These are phyloP conservation scores for Icerya purchasi DNA, from an alignment of 2,888 invertebrate species.

Conservation along the genomic window DNA sequence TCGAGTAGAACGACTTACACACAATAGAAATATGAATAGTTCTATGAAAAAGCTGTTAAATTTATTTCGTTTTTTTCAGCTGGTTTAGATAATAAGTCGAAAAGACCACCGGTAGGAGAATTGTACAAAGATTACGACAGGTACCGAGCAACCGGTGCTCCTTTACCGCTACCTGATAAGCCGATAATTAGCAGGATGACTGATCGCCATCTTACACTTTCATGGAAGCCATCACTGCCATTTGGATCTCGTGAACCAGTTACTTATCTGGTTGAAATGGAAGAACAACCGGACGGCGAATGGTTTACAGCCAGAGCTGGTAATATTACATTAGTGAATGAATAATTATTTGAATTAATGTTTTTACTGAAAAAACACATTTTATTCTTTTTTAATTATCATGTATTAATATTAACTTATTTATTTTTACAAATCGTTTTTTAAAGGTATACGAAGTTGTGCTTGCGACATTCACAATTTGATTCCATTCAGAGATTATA, in stretches of 20 bases:
- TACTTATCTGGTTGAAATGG: slow-evolving; percentile 83
- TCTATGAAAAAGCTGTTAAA: no score
- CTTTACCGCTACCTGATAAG: slow-evolving; percentile 66
- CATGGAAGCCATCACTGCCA: slow-evolving; percentile 85
- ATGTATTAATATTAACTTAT: slow-evolving; percentile 3
- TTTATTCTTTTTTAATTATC: slow-evolving; percentile 1
- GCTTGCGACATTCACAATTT: slow-evolving; percentile 74
- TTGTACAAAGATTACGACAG: slow-evolving; percentile 68
- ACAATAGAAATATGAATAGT: background rate
- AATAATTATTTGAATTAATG: no score
- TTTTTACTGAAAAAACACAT: background rate
- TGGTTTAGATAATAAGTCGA: slow-evolving; percentile 35
- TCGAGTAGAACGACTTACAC: background rate
- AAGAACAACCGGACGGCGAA: slow-evolving; percentile 72
- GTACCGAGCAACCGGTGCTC: slow-evolving; percentile 59
- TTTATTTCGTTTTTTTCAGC: slow-evolving; percentile 9
- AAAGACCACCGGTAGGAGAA: slow-evolving; percentile 30
- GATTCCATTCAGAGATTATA: slow-evolving; percentile 83
- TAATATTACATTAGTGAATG: no score
- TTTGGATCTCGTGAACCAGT: slow-evolving; percentile 70
- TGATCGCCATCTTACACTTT: slow-evolving; percentile 64
- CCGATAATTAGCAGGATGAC: slow-evolving; percentile 87
- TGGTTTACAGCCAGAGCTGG: slow-evolving; percentile 77
- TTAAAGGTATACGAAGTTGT: slow-evolving; percentile 48
- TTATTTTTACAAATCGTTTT: slow-evolving; percentile 2